Evolutionary conservation across 2,888 invertebrate genomes (phyloP), one percentile per base, ranked within the genome.

Genomic region (Tiliacea citrago): DNA sequence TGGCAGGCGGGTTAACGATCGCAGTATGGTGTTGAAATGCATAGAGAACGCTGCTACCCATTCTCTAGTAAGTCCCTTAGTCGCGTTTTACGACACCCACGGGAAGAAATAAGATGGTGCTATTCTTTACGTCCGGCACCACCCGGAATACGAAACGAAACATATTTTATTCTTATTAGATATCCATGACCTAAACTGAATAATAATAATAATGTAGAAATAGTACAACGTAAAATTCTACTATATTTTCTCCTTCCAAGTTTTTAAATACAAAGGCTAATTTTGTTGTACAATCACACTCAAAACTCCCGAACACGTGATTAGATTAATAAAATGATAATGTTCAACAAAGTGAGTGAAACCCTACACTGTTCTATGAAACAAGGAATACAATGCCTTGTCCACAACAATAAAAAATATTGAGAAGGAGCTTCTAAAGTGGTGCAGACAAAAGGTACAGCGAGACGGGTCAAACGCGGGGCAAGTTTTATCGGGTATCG

Each of bases 401-500:
- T 49, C 35, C 35, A 49, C 63, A 60, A 63, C 42, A 81, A 75
- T 68, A 68, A 81, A 76, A 77, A 57, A 55, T 29, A 65, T 49
- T 68, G 42, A 24, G 35, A 60, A n/a, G 47, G 57, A 58, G 42
- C 16, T 21, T 63, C 80, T 73, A 45, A 63, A 79, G 53, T 63
- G 66, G 29, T 53, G 24, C 63, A 60, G 68, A 68, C 68, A 81
- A 81, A 72, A 70, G 82, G 65, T 24, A 55, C 35, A 13, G 29
- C 63, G 13, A 75, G 45, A 53, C 35, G 53, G 68, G 81, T 81
- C 80, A 73, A 73, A 60, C 49, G 39, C 6, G n/a, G 47, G 35
- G 45, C 47, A 39, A 58, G 18, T 79, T 75, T 79, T 81, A 68
- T 75, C 65, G 80, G 13, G 24, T 49, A 55, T 66, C 21, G 42